phyloP scores from a whole-genome alignment of 1,140 invertebrate species.

The Forficula auricularia region DNA sequence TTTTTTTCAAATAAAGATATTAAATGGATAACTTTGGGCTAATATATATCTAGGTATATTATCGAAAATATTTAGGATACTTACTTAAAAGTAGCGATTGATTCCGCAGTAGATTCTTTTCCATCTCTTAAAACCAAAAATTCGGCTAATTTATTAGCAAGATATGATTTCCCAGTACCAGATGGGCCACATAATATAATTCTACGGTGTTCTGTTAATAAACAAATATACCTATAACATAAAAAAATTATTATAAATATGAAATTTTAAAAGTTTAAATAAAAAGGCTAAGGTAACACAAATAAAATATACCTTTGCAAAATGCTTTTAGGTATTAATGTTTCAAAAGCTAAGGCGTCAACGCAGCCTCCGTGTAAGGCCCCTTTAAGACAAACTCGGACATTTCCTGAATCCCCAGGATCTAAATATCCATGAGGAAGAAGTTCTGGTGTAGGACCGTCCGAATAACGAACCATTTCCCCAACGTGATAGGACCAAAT shows the following conservation, averaged over 20 bases:
- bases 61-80: slow-evolving; percentile 18
- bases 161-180: slow-evolving; percentile 91
- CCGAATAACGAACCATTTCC: slow-evolving; percentile 51
- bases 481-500: slow-evolving; percentile 85
- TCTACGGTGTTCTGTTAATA: slow-evolving; percentile 77
- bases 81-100: slow-evolving; percentile 72
- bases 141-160: slow-evolving; percentile 86
- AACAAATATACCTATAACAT: slow-evolving; percentile 47
- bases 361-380: slow-evolving; percentile 75
- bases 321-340: slow-evolving; percentile 88
- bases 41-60: slow-evolving; percentile 1
- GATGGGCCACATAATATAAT: slow-evolving; percentile 92
- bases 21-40: slow-evolving; percentile 7
- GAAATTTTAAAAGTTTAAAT: neutral
- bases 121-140: slow-evolving; percentile 57
- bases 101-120: slow-evolving; percentile 48
- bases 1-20: too few relatives aligned
- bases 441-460: slow-evolving; percentile 56
- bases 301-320: slow-evolving; percentile 63
- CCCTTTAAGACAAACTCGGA: slow-evolving; percentile 35
- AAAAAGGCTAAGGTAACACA: too few relatives aligned
- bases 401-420: slow-evolving; percentile 43
- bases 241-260: slow-evolving; percentile 3
- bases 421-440: slow-evolving; percentile 86
- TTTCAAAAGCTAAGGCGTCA: slow-evolving; percentile 87